These are phyloP conservation scores for Spilogale gracilis DNA, from an alignment of 2,113 vertebrate genomes.

Conservation along the genomic window DNA sequence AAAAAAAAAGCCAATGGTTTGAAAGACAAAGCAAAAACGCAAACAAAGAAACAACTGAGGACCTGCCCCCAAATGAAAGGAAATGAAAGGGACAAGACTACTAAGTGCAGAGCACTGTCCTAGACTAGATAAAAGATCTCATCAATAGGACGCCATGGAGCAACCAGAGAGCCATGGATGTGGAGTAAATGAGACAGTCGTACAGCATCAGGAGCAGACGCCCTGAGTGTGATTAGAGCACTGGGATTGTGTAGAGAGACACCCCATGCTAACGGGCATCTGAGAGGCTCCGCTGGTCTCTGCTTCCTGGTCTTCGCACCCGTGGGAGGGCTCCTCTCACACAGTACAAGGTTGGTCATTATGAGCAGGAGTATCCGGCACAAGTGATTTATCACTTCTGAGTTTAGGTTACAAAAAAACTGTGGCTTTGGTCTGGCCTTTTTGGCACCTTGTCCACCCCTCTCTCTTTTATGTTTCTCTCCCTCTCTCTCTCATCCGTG, in stretches of 20 bases:
- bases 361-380: neutral
- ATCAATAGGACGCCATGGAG: neutral
- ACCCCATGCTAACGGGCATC: neutral
- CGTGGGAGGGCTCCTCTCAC: neutral
- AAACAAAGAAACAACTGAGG: neutral
- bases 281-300: neutral
- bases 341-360: neutral
- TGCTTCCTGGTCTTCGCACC: neutral
- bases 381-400: neutral
- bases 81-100: neutral
- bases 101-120: neutral
- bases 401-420: neutral
- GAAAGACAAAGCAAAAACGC: neutral
- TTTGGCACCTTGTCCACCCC: neutral
- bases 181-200: neutral
- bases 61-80: neutral
- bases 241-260: too few species aligned
- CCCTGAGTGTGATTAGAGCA: neutral
- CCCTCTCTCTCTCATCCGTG: neutral
- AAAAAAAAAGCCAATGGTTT: neutral
- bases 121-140: neutral
- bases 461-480: neutral
- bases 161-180: neutral
- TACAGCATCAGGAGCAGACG: too few species aligned
- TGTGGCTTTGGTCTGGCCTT: neutral